Base-by-base conservation (phyloP, 2,797 vertebrate species). In the Heliangelus exortis region DNA sequence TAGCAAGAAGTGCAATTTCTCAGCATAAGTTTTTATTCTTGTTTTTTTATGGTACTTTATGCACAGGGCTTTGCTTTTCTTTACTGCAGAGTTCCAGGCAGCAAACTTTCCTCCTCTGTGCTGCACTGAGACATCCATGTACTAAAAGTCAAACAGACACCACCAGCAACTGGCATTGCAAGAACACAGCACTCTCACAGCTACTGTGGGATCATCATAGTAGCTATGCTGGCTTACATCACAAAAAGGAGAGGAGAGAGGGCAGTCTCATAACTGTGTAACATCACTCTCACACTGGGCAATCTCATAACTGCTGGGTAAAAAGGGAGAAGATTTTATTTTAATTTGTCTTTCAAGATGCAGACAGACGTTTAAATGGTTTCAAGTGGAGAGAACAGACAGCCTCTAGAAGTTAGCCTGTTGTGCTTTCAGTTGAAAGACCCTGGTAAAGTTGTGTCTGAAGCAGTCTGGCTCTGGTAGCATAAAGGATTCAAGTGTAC, bases 1-100 rank as follows among this genome's bases (percentile, higher is more conserved):
- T 72, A 93, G 63, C 94, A 94, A 93, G 92, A 95, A 95, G 33
- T 93, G 72, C 66, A 16, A 43, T 92, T 92, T 82, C 53, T 91
- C 65, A 66, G 33, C 20, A 39, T 48, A 1, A n/a, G 51, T 87
- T 63, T 53, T 63, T 53, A 22, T 33, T 75, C 7, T 1, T 81
- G 41, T 43, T 20, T 59, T 78, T 83, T 82, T 75, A 34, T 45
- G 55, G 57, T 53, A 68, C 7, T 31, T 48, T 71, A 7, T 71
- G 67, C 36, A 65, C 15, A 18, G 48, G 63, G 55, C 67, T 84
- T 62, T 74, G 65, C 84, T 69, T 54, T 88, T 33, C 80, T 88
- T 51, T 53, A 12, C 33, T 61, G 61, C 17, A 71, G 69, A 72
- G 68, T 72, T 88, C 61, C 73, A 81, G 58, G 74, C 62, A 75